Evolutionary conservation across 1,140 invertebrate genomes (phyloP), one percentile per base, ranked within the genome.

Genomic region (Diachasma alloeum): DNA sequence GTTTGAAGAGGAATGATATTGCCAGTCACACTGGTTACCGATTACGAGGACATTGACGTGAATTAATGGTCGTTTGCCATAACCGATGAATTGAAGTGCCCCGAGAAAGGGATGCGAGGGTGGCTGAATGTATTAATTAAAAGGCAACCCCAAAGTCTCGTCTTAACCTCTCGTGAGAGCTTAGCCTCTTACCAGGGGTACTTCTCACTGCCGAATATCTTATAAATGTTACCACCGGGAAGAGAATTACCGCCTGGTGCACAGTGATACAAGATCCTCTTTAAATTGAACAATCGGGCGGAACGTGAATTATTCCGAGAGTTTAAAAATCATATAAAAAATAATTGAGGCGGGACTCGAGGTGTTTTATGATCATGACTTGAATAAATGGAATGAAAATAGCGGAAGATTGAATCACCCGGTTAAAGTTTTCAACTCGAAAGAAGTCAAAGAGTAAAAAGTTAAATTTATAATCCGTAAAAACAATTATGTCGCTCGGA

Each of bases 41-140:
- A 72, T 78, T 88, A 88, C 84, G 72, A 88, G 88, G 87, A 89
- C 88, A 82, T 89, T 89, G 88, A 89, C 88, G 88, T 89, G 87
- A 89, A 89, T 89, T 89, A 89, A 89, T 89, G 87, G 85, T 79
- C 79, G 84, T 82, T 76, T 70, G 72, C 78, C 42, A 59, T 75
- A 59, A 82, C 59, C 66, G 56, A 70, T 73, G 78, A 73, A 59
- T 37, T 39, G 31, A 70, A 78, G 73, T 72, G 66, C 31, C 39
- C 53, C 36, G 63, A 67, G 37, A 26, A 31, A 26, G 24, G 39
- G 19, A 13, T n/a, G 37, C 19, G 53, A 26, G 53, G 39, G 15
- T 71, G 73, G 56, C n/a, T 70, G 68, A 72, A 59, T 56, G 63
- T 81, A 78, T 79, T 79, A 79, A 81, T 81, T 79, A 79, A 78